Evolutionary conservation across 35 echinoderm and acorn worm genomes (phyloP), one percentile per base, ranked within the genome.

Genomic region (Strongylocentrotus purpuratus): DNA sequence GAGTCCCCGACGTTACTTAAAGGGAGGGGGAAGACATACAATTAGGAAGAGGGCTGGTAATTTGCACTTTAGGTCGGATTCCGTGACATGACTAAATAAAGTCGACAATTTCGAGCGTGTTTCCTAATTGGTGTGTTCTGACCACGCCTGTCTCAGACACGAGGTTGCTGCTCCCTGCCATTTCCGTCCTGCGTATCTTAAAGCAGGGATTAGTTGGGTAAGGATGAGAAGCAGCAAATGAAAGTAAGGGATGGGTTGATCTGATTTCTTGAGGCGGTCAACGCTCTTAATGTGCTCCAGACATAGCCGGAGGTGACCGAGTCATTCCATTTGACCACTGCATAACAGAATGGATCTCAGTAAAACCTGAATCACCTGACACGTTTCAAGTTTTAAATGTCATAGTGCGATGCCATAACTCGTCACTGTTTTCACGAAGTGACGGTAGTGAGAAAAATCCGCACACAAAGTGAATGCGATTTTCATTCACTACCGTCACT

Each of bases 61-160:
- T 78, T 78, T 78, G 65, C 65, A 78, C 65, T 78, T 78, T 78
- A 78, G 65, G 65, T n/a, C 20, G 65, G 65, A 78, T 78, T 78
- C n/a, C 65, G 25, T n/a, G 65, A n/a, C 65, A 78, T 28, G 20
- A n/a, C 20, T 78, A 78, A 78, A 78, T 78, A n/a, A 78, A 78
- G 65, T 78, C 65, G 87, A 2, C 32, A 89, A 89, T 89, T 89
- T 89, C 87, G 31, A 89, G 17, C 87, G 32, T 89, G 87, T 89
- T 46, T 46, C 32, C 87, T 89, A 45, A 89, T 89, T 89, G 17
- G 33, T 35, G 87, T 78, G 25, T 28, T 28, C 87, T 89, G 48
- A 58, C 91, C 91, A 93, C 91, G 48, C 91, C 91, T 93, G 48
- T 93, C 91, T 58, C 91, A 33, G 13, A 93, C 48, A 28, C 9